phyloP scores from a whole-genome alignment of 2,888 invertebrate species.

The Eristalinus aeneus region DNA sequence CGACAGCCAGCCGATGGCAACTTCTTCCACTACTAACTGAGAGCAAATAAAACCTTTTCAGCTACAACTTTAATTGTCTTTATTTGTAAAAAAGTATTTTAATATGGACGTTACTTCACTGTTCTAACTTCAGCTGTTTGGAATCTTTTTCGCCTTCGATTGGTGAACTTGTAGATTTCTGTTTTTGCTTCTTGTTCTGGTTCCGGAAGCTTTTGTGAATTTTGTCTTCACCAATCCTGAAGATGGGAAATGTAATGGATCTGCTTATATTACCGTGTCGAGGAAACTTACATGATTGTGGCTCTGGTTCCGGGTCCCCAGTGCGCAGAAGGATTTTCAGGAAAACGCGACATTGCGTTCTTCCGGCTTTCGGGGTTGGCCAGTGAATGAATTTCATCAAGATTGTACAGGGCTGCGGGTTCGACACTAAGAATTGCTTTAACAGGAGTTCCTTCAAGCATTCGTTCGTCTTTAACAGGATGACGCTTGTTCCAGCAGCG shows the following conservation, averaged over 20 bases:
- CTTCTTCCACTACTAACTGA: conserved; percentile 85
- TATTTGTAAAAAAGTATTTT: conserved; percentile 33
- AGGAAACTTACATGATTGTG: conserved; percentile 85
- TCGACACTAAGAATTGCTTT: conserved; percentile 82
- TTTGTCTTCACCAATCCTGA: conserved; percentile 84
- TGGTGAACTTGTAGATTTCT: conserved; percentile 62
- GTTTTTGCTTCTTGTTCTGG: conserved; percentile 85
- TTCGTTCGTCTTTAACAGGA: conserved; percentile 85
- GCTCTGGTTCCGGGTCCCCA: conserved; percentile 96
- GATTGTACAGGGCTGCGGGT: conserved; percentile 81
- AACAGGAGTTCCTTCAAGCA: conserved; percentile 78
- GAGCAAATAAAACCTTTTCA: background rate
- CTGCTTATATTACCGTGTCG: background rate
- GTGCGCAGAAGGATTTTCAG: conserved; percentile 90
- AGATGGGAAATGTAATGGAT: conserved; percentile 55
- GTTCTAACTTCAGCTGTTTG: conserved; percentile 46
- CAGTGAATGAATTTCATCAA: conserved; percentile 81
- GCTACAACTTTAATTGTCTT: background rate
- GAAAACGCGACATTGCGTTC: conserved; percentile 89
- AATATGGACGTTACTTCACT: background rate
- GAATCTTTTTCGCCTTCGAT: conserved; percentile 29
- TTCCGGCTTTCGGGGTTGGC: conserved; percentile 91
- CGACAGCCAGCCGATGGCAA: conserved; percentile 89
- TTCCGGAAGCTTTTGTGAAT: conserved; percentile 84
- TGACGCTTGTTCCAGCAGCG: conserved; percentile 88